phyloP scores from a whole-genome alignment of 2,797 vertebrate species.

The Sarcoramphus papa region DNA sequence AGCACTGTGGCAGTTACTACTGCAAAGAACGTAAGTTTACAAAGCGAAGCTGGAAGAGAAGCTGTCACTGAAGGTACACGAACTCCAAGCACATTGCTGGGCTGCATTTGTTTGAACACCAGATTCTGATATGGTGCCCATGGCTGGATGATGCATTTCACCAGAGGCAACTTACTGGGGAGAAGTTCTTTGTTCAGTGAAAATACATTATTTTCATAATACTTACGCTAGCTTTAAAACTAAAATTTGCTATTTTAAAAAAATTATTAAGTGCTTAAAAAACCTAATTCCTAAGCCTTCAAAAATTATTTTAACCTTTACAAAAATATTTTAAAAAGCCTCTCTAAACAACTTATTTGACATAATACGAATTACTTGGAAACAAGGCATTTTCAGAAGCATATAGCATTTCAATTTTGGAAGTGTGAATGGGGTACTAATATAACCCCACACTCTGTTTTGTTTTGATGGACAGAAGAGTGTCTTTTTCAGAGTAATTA shows the following conservation, averaged over 20 bases:
- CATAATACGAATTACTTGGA: not conserved
- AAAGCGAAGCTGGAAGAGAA: not conserved
- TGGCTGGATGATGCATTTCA: not conserved
- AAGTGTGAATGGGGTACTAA: not conserved
- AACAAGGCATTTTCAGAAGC: not conserved
- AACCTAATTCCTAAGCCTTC: not conserved
- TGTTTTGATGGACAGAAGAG: not conserved
- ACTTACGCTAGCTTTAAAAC: not conserved
- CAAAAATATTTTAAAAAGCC: not conserved
- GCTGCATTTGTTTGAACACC: not conserved
- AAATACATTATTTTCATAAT: not conserved
- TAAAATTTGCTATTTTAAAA: not conserved
- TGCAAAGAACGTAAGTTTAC: not conserved
- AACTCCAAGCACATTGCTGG: accelerated
- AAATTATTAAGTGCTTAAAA: not conserved
- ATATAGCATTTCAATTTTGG: not conserved
- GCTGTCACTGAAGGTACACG: accelerated
- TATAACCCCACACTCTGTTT: not conserved
- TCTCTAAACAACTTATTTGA: not conserved
- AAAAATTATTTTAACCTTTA: not conserved
- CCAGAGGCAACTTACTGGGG: no score
- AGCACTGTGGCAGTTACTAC: not conserved
- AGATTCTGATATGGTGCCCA: accelerated
- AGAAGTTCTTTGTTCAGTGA: not conserved
- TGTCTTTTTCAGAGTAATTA: not conserved